Evolutionary conservation across 2,113 vertebrate species (phyloP).

Genomic region (Puma concolor): DNA sequence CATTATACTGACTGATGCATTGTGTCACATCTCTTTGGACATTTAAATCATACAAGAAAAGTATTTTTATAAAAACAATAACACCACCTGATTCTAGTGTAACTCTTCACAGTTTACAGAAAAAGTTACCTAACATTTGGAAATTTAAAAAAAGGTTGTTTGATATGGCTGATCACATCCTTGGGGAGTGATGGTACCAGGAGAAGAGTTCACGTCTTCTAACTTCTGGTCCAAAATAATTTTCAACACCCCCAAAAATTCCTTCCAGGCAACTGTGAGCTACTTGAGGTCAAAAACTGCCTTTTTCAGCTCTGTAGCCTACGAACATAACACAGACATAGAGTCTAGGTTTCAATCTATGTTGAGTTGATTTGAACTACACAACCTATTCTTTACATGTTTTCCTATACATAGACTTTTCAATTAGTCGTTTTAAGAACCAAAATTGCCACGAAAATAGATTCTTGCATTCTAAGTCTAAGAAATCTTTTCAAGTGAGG

Average conservation of each 20-base stretch:
- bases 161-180: not conserved
- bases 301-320: not conserved
- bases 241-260: not conserved
- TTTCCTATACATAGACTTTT: constrained; percentile 13
- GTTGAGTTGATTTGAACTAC: not conserved
- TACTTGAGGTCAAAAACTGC: not conserved
- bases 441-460: constrained; percentile 27
- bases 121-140: not conserved
- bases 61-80: not conserved
- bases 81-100: not conserved
- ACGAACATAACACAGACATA: not conserved
- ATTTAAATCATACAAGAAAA: not conserved
- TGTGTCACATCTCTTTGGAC: not conserved
- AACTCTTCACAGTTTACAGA: not conserved
- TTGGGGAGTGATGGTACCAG: not conserved
- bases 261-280: not conserved
- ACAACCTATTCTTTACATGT: not conserved
- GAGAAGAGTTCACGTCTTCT: not conserved
- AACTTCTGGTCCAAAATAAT: not conserved
- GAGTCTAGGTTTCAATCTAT: not conserved
- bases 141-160: not conserved
- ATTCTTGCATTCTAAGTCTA: not conserved
- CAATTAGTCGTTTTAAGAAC: constrained; percentile 13
- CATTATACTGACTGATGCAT: not conserved
- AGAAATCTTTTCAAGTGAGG: constrained; percentile 30